Evolutionary conservation across 2,113 vertebrate genomes (phyloP).

Genomic region (Papio anubis): DNA sequence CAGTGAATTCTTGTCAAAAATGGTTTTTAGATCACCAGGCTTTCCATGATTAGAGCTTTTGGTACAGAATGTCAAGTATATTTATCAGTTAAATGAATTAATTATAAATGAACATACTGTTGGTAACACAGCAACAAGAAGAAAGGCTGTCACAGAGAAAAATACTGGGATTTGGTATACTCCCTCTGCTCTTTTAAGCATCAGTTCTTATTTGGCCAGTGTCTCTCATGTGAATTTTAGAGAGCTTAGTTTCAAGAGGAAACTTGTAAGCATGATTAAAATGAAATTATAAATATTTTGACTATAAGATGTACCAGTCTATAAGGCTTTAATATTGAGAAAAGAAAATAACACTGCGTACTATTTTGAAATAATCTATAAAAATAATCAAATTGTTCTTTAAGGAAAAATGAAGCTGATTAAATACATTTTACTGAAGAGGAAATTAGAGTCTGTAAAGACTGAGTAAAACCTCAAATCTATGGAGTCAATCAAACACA

Average conservation of each 20-base stretch:
- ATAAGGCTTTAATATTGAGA: not conserved
- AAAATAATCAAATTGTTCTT: not conserved
- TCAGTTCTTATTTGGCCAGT: not conserved
- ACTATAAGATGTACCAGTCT: not conserved
- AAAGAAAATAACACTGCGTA: not conserved
- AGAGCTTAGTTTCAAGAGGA: not conserved
- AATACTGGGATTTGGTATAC: not conserved
- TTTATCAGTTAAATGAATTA: conserved; percentile 74
- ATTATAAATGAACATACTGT: conserved; percentile 68
- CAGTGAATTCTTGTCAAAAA: conserved; percentile 80
- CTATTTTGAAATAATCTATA: not conserved
- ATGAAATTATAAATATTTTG: not conserved
- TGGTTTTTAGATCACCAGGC: conserved; percentile 77
- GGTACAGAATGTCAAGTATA: conserved; percentile 75
- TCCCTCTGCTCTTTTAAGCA: not conserved
- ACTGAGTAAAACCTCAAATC: not conserved
- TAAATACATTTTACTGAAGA: not conserved
- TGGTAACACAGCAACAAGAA: conserved; percentile 21
- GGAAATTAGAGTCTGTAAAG: not conserved
- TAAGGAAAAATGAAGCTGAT: not conserved
- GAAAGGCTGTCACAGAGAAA: not conserved
- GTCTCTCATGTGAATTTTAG: not conserved
- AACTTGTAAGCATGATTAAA: not conserved
- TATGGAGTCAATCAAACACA: not conserved
- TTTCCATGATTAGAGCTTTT: conserved; percentile 78